Evolutionary conservation across 2,113 vertebrate species (phyloP), one percentile per base, ranked within the genome.

Genomic region (Glaucomys volans): DNA sequence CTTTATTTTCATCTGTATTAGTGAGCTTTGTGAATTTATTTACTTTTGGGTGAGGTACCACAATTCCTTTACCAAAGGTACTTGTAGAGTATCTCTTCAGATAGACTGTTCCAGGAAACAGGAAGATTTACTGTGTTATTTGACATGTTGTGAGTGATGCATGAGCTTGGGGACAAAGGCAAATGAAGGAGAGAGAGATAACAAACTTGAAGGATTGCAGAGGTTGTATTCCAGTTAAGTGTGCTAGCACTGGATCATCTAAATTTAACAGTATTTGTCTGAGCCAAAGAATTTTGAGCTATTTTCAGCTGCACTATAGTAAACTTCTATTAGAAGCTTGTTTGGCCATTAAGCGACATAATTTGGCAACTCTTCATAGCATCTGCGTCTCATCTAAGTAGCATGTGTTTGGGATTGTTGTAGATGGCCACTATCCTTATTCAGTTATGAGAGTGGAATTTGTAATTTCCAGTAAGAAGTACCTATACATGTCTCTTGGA

Each of bases 111-210:
- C 98, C 98, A 97, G 98, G 98, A 99, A 98, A 85, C 97, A 95
- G 95, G 82, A 94, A 98, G 98, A 98, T 98, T 98, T 99, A 97
- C 85, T 97, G 98, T 98, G 98, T 97, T 96, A 54, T 96, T 97
- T 99, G 99, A 98, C 98, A 83, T 98, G 98, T 67, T 97, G 83
- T 98, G 98, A 98, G 98, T 99, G 98, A 97, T 95, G 92, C 98
- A 95, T 96, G 97, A 98, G 96, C 30, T 37, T 88, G 20, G 4
- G 94, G 97, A 98, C 98, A 99, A 98, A 98, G 98, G 97, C 98
- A 98, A 96, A 95, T 98, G 98, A 98, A 98, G 98, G 98, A 97
- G 98, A 98, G 98, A 98, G 97, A 98, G 99, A 99, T 98, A 98
- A 97, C 50, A 80, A 75, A 95, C 17, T 97, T 96, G 96, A 98